phyloP scores from a whole-genome alignment of 2,888 invertebrate genomes.

The Callyntrura sp. region DNA sequence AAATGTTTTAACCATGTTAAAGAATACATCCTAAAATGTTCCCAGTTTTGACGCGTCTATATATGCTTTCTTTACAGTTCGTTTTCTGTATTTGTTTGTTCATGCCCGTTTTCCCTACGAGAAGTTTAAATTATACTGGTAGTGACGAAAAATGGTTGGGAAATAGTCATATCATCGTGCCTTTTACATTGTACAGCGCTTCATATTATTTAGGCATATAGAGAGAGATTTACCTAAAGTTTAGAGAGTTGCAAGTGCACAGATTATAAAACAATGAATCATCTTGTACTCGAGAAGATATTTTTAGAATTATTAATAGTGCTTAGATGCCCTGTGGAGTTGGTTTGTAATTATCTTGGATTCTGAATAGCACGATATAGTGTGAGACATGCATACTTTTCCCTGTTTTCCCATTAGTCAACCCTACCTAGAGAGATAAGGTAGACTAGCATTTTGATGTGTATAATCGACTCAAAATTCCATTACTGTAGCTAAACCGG shows the following conservation, averaged over 20 bases:
- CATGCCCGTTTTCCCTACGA: too few species aligned
- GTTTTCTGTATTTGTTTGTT: too few species aligned
- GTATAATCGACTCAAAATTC: slow-evolving; percentile 38
- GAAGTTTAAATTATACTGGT: too few species aligned
- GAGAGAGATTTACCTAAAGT: too few species aligned
- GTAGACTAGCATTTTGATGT: slow-evolving; percentile 5
- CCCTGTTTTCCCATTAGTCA: slow-evolving; percentile 51
- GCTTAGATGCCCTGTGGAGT: slow-evolving; percentile 66
- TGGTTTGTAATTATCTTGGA: slow-evolving; percentile 68
- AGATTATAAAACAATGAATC: slow-evolving; percentile 71
- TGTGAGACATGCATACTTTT: slow-evolving; percentile 45
- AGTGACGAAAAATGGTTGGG: too few species aligned
- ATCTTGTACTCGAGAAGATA: slow-evolving; percentile 66
- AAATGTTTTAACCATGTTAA: too few species aligned
- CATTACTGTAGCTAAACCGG: slow-evolving; percentile 34
- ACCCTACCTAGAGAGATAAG: neutral
- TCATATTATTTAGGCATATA: too few species aligned
- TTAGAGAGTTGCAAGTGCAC: slow-evolving; percentile 5
- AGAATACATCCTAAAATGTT: too few species aligned
- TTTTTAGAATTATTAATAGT: slow-evolving; percentile 75
- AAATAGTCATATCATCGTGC: too few species aligned
- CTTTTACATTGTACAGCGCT: too few species aligned
- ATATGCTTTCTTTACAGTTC: too few species aligned
- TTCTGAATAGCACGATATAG: slow-evolving; percentile 34
- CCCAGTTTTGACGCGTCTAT: too few species aligned